Evolutionary conservation across 2,888 invertebrate genomes (phyloP).

Genomic region (Ceriagrion tenellum): DNA sequence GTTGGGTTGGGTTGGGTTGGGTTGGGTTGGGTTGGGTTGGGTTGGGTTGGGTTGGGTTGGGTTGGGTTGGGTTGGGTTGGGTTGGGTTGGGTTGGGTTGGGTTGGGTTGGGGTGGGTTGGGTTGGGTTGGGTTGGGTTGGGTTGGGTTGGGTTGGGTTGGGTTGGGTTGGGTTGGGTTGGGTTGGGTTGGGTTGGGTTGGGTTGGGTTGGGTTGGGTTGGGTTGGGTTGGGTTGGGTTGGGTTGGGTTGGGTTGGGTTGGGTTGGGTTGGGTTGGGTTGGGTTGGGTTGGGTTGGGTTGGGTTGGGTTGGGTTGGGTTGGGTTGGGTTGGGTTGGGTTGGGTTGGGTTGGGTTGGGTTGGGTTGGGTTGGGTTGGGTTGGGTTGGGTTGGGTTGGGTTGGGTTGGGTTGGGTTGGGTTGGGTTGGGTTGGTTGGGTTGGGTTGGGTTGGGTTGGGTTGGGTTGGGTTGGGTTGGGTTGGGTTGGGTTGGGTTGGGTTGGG

Average conservation of each 20-base stretch:
- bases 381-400: constrained; percentile 45
- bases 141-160: constrained; percentile 45
- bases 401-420: constrained; percentile 45
- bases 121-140: constrained; percentile 45
- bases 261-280: constrained; percentile 45
- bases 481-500: neutral
- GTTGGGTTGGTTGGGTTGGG: no score
- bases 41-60: constrained; percentile 17
- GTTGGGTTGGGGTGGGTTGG: no score
- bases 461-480: constrained; percentile 40
- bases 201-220: neutral
- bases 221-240: constrained; percentile 16
- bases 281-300: constrained; percentile 46
- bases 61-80: constrained; percentile 14
- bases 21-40: neutral
- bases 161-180: constrained; percentile 45
- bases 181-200: constrained; percentile 41
- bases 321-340: constrained; percentile 35
- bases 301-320: constrained; percentile 46
- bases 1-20: neutral
- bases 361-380: constrained; percentile 11
- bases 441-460: constrained; percentile 39
- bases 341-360: constrained; percentile 1
- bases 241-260: constrained; percentile 36
- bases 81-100: constrained; percentile 41